phyloP scores from a whole-genome alignment of 2,113 vertebrate genomes.

The Triplophysa dalaica region DNA sequence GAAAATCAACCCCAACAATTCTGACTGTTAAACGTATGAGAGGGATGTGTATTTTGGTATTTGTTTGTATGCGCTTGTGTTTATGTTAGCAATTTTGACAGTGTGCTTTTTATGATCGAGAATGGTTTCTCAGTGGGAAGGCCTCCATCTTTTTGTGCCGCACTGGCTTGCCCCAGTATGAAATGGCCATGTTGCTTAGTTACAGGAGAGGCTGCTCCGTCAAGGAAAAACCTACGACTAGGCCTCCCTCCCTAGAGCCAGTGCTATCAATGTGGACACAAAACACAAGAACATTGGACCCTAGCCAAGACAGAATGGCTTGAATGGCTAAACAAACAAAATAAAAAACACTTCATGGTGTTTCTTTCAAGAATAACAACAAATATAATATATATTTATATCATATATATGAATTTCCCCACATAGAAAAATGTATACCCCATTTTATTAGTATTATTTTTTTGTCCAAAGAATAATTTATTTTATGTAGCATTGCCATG shows the following conservation, averaged over 20 bases:
- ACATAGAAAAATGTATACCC: slow-evolving; percentile 48
- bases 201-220: slow-evolving; percentile 59
- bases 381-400: slow-evolving; percentile 37
- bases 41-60: not conserved
- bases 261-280: slow-evolving; percentile 56
- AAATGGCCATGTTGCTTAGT: slow-evolving; percentile 72
- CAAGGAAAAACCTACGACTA: slow-evolving; percentile 45
- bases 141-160: slow-evolving; percentile 55
- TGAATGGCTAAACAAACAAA: slow-evolving; percentile 45
- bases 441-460: slow-evolving; percentile 38
- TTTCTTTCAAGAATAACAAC: slow-evolving; percentile 37
- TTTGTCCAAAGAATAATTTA: slow-evolving; percentile 79
- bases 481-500: slow-evolving; percentile 75
- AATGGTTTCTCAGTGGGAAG: slow-evolving; percentile 56
- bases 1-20: slow-evolving; percentile 3
- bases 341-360: slow-evolving; percentile 29
- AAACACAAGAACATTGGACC: slow-evolving; percentile 48
- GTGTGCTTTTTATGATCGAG: slow-evolving; percentile 50
- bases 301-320: slow-evolving; percentile 29
- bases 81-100: slow-evolving; percentile 42
- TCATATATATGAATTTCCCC: slow-evolving; percentile 37
- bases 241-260: slow-evolving; percentile 46
- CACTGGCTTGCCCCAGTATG: slow-evolving; percentile 53
- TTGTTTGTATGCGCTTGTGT: slow-evolving; percentile 23
- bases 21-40: slow-evolving; percentile 4